Conservation (phyloP, 1,140 invertebrate species). For the Drosophila ironensis region DNA sequence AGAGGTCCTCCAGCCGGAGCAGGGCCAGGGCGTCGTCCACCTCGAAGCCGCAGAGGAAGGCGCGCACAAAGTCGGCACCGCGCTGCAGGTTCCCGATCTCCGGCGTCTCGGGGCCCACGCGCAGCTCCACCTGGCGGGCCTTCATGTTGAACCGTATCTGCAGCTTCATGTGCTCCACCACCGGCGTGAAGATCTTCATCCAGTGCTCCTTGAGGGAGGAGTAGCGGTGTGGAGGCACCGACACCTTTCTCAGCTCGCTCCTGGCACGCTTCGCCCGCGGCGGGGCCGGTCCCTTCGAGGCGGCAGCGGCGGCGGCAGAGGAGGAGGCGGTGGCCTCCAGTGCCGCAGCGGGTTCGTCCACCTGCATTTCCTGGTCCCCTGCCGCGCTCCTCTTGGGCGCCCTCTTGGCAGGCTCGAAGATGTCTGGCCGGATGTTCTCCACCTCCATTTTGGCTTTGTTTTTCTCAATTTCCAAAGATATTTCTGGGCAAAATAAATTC, state of each 20-base stretch:
- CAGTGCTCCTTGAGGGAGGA: slow-evolving; percentile 97
- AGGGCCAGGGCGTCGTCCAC: slow-evolving; percentile 98
- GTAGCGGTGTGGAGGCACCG: slow-evolving; percentile 89
- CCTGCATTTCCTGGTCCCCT: slow-evolving; percentile 83
- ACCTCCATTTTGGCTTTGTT: slow-evolving; percentile 60
- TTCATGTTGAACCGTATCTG: slow-evolving; percentile 98
- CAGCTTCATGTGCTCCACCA: slow-evolving; percentile 97
- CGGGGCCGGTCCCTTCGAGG: slow-evolving; percentile 84
- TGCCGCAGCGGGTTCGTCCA: slow-evolving; percentile 86
- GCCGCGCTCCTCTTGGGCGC: slow-evolving; percentile 83
- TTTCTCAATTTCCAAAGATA: too few species aligned
- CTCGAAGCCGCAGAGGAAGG: slow-evolving; percentile 98
- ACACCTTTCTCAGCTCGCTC: slow-evolving; percentile 85
- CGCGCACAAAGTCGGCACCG: slow-evolving; percentile 98
- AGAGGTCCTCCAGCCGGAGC: slow-evolving; percentile 97
- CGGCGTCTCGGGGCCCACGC: slow-evolving; percentile 87
- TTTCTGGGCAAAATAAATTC: too few species aligned
- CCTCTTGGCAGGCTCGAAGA: slow-evolving; percentile 84
- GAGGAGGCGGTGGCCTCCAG: too few species aligned
- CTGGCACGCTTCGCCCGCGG: slow-evolving; percentile 83
- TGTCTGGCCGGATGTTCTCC: slow-evolving; percentile 84
- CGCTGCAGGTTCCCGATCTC: slow-evolving; percentile 97
- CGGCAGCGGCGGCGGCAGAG: too few species aligned
- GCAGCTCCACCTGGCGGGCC: slow-evolving; percentile 86
- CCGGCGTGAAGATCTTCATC: slow-evolving; percentile 97